Evolutionary conservation across 2,797 vertebrate species (phyloP).

Genomic region (Falco concolor): DNA sequence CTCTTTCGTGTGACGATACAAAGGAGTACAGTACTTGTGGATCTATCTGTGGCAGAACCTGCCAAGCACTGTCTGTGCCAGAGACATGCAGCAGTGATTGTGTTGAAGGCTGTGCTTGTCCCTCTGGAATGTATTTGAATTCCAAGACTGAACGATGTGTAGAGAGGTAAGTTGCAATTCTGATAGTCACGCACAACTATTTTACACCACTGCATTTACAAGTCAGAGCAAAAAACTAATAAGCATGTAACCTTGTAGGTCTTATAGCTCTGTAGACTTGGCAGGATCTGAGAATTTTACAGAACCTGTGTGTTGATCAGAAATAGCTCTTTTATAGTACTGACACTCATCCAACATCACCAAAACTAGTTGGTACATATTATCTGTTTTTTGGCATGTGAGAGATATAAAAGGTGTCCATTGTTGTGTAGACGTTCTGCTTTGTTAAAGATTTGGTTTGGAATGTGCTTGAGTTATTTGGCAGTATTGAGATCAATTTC

Average conservation of each 20-base stretch:
- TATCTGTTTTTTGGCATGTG: background rate
- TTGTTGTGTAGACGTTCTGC: background rate
- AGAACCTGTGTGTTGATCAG: background rate
- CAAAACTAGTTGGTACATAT: background rate
- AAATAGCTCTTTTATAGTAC: background rate
- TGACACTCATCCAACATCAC: background rate
- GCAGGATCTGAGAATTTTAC: background rate
- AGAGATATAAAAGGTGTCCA: background rate
- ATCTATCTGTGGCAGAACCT: constrained; percentile 85
- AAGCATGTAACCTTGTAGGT: background rate
- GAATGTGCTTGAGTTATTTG: background rate
- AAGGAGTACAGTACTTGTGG: constrained; percentile 91
- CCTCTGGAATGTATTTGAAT: constrained; percentile 83
- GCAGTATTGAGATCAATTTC: background rate
- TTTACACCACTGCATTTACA: background rate
- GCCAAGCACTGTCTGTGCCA: constrained; percentile 81
- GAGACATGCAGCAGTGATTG: constrained; percentile 84
- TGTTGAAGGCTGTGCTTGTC: constrained; percentile 92
- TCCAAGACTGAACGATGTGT: constrained; percentile 83
- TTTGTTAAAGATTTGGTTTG: background rate
- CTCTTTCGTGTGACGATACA: constrained; percentile 82
- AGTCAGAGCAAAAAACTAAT: background rate
- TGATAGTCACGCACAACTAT: fast-evolving
- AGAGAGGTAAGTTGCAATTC: constrained; percentile 54
- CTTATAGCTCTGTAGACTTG: background rate